Evolutionary conservation across 2,797 vertebrate species (phyloP).

Genomic region (Gymnoscopelus braueri): DNA sequence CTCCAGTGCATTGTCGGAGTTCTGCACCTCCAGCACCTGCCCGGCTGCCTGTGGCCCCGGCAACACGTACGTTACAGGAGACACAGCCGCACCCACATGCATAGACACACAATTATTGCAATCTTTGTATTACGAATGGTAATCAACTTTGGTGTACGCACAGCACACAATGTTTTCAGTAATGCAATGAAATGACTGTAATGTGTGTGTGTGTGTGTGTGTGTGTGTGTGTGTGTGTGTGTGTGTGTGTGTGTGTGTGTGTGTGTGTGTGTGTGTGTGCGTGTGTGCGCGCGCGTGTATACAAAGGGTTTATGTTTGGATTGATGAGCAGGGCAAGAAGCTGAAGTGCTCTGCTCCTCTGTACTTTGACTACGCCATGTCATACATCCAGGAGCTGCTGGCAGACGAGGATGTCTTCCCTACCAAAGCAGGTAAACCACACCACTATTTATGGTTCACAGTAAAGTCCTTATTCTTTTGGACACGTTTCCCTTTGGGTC

Average conservation of each 20-base stretch:
- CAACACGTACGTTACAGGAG: constrained; percentile 70
- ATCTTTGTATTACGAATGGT: too few species aligned
- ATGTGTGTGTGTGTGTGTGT: too few species aligned
- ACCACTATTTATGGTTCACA: too few species aligned
- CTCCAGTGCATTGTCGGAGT: constrained; percentile 81
- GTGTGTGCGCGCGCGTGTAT: constrained; percentile 8
- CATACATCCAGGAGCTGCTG: constrained; percentile 83
- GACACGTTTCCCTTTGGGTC: too few species aligned
- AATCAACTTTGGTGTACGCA: too few species aligned
- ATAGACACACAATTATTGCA: constrained; percentile 2
- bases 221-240: too few species aligned
- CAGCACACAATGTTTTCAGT: too few species aligned
- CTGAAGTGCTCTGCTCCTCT: constrained; percentile 83
- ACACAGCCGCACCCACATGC: constrained; percentile 11
- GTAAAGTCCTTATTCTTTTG: too few species aligned
- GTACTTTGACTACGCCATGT: constrained; percentile 86
- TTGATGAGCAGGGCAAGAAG: constrained; percentile 82
- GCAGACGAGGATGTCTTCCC: constrained; percentile 84
- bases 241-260: background rate
- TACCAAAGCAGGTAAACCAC: constrained; percentile 75
- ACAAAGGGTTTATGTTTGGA: constrained; percentile 81
- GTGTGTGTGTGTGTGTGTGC: background rate
- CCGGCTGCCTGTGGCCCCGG: constrained; percentile 79
- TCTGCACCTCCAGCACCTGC: constrained; percentile 81
- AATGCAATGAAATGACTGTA: too few species aligned